Conservation (phyloP, 2,797 vertebrate genomes). For the Hapalemur alaotrensis region DNA sequence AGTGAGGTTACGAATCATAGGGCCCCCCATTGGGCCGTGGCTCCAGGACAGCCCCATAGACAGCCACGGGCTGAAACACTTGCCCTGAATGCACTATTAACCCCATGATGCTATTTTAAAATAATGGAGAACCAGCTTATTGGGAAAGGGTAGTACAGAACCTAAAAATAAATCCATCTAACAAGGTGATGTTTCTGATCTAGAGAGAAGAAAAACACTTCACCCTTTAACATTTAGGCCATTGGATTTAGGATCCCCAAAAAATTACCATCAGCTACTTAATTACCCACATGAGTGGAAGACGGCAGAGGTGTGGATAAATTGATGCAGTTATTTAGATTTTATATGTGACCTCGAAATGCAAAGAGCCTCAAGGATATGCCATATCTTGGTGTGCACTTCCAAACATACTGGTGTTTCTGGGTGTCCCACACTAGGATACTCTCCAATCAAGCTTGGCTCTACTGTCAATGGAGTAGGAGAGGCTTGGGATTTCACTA, state of each 20-base stretch:
- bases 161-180: constrained; percentile 54
- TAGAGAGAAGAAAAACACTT: neutral
- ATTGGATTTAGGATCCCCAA: neutral
- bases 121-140: constrained; percentile 42
- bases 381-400: neutral
- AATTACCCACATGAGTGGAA: neutral
- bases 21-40: neutral
- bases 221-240: neutral
- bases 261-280: neutral
- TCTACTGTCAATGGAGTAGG: neutral
- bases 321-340: neutral
- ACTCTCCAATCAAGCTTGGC: neutral
- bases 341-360: neutral
- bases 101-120: constrained; percentile 57
- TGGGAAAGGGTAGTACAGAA: neutral
- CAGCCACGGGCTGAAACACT: neutral
- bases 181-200: neutral
- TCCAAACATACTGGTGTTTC: neutral
- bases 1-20: constrained; percentile 46
- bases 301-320: neutral
- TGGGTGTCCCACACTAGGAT: neutral
- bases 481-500: neutral
- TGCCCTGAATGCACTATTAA: constrained; percentile 52
- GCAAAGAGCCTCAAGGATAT: neutral
- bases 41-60: constrained; percentile 27